Percentiles rank a stretch among this genome's conserved stretches.
These are phyloP conservation scores for Acipenser ruthenus DNA, from an alignment of 2,797 vertebrate species.

Conservation along the genomic window DNA sequence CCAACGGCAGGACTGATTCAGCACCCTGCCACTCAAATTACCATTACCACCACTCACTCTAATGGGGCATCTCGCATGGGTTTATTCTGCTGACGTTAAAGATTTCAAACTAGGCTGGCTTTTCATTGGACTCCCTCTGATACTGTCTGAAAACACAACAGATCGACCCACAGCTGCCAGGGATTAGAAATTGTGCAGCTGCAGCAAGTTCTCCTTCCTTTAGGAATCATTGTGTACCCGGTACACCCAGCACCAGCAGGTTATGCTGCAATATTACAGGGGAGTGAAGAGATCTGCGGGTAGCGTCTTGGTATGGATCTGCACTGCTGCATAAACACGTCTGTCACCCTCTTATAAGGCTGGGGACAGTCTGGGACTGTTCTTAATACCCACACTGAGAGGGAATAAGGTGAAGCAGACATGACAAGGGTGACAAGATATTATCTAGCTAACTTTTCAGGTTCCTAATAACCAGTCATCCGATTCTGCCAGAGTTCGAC, in stretches of 20 bases:
- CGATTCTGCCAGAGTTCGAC: constrained; percentile 69
- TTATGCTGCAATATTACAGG: neutral
- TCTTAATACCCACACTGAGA: constrained; percentile 67
- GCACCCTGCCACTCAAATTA: constrained; percentile 11
- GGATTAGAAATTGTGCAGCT: too few species aligned
- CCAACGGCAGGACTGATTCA: constrained; percentile 16
- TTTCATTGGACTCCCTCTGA: too few species aligned
- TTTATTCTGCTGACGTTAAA: neutral
- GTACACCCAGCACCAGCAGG: too few species aligned
- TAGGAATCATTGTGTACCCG: too few species aligned
- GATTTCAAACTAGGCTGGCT: too few species aligned
- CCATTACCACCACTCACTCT: constrained; percentile 18
- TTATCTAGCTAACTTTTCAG: constrained; percentile 71
- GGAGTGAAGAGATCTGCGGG: constrained; percentile 2
- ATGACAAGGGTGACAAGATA: constrained; percentile 74
- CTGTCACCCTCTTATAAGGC: constrained; percentile 11
- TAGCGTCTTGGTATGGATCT: neutral
- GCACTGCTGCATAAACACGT: constrained; percentile 13
- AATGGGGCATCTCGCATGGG: constrained; percentile 16
- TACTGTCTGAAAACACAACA: too few species aligned
- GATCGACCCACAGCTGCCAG: too few species aligned
- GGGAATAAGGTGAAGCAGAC: constrained; percentile 67
- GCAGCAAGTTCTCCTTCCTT: too few species aligned
- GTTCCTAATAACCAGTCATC: constrained; percentile 72
- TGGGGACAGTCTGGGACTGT: constrained; percentile 46